Base-by-base conservation (phyloP, 2,113 vertebrate species). In the Syngnathus scovelli region DNA sequence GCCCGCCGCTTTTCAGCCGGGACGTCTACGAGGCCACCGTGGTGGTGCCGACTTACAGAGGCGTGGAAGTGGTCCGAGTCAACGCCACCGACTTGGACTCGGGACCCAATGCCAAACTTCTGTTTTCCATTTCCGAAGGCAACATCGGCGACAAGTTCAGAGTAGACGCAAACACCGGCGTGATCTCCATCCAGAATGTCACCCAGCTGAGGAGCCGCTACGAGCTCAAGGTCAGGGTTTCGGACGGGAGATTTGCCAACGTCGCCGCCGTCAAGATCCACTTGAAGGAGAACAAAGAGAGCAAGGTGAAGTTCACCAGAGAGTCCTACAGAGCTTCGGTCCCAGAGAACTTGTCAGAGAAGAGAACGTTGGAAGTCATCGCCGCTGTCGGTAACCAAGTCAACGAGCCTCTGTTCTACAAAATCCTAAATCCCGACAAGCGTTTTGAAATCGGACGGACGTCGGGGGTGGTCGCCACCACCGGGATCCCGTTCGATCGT, bases 111-210 rank as follows among this genome's bases (percentile, higher is more conserved):
- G 91, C 96, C 9, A 93, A 92, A 74, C 83, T 99, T 9, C 88
- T 98, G 54, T 98, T 94, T 84, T 95, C 95, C 58, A 95, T 99
- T 75, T 91, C 92, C 0, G 95, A 98, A 75, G 97, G 97, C 59
- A 99, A 99, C 74, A 98, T 98, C 11, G 97, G 96, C 39, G 95
- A 98, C 71, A 98, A 98, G 87, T 98, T 99, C 78, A 89, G 81
- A 62, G 90, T 98, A 52, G 91, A 95, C 82, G 81, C 85, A 1
- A 85, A 78, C 59, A 92, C 88, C 10, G 96, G 94, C 7, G 82
- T 92, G 8, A 88, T 99, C 79, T 93, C 90, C 8, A 90, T 99
- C 58, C 94, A 95, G 70, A 99, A 96, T 74, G 92, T 94, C 68
- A 95, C 93, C 54, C 95, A 98, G 44, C 79, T 99, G 66, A 91